Evolutionary conservation across 2,113 vertebrate genomes (phyloP).

Genomic region (Etia nguti): DNA sequence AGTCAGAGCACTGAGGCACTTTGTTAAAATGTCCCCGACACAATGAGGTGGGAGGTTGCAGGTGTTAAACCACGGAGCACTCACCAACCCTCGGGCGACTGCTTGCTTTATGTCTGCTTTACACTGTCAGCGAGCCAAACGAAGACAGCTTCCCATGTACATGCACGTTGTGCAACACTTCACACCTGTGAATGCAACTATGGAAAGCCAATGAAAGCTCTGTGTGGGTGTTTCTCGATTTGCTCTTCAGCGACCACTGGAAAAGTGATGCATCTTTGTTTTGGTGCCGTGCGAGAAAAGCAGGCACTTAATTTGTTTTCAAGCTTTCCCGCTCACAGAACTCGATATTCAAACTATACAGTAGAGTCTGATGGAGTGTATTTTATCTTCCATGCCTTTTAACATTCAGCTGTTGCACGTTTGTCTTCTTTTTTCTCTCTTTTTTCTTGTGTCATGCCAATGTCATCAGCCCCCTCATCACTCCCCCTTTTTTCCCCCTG

Average conservation of each 20-base stretch:
- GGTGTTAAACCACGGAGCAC: not conserved
- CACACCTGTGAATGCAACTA: constrained; percentile 14
- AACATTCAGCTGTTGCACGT: not conserved
- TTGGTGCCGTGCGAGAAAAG: not conserved
- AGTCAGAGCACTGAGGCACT: not conserved
- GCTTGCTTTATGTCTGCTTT: not conserved
- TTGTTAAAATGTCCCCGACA: not conserved
- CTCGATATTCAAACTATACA: not conserved
- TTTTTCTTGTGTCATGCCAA: not conserved
- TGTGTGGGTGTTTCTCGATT: not conserved
- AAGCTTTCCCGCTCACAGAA: not conserved
- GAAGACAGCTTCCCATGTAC: not conserved
- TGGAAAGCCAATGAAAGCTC: not conserved
- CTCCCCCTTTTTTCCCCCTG: not conserved
- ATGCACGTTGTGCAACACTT: constrained; percentile 2
- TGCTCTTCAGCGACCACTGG: not conserved
- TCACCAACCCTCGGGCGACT: not conserved
- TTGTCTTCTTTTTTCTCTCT: constrained; percentile 6
- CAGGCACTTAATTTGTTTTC: not conserved
- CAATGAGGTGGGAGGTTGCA: not conserved
- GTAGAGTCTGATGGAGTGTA: not conserved
- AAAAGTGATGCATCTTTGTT: not conserved
- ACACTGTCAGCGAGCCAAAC: not conserved
- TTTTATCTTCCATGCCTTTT: not conserved
- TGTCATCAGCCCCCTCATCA: not conserved